A percentile compares a stretch with the other conserved stretches of the same genome.
phyloP scores from a whole-genome alignment of 1,140 invertebrate genomes.

The Varroa destructor region DNA sequence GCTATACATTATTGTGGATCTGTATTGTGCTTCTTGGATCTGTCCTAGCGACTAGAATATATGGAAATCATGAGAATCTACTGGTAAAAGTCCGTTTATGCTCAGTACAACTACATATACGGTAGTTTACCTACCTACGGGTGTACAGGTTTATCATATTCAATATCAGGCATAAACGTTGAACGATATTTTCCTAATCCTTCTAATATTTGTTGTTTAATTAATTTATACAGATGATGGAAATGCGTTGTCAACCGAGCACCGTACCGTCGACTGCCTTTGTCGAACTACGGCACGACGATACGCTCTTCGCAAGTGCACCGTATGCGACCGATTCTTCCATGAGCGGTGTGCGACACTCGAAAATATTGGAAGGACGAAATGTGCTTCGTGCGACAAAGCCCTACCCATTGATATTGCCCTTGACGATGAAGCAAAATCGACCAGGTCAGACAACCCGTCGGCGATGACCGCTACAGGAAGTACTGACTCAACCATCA shows the following conservation, averaged over 20 bases:
- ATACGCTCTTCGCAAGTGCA: not conserved
- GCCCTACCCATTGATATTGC: not conserved
- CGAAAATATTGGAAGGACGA: not conserved
- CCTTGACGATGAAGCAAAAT: not conserved
- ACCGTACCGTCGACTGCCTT: constrained; percentile 16
- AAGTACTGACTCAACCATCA: too few species aligned
- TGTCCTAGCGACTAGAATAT: not conserved
- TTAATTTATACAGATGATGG: not conserved
- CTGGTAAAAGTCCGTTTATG: too few species aligned
- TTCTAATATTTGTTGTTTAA: not conserved
- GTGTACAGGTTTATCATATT: too few species aligned
- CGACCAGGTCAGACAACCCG: not conserved
- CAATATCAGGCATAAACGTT: too few species aligned
- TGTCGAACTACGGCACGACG: not conserved
- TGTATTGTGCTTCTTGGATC: not conserved
- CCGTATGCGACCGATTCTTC: not conserved
- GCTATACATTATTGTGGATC: too few species aligned
- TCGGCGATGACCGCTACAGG: too few species aligned
- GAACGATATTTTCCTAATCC: not conserved
- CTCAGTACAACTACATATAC: too few species aligned
- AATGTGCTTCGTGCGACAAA: constrained; percentile 15
- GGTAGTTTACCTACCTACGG: too few species aligned
- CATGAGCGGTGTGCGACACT: constrained; percentile 14
- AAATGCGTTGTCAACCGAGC: constrained; percentile 6
- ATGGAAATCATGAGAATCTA: too few species aligned